These are phyloP conservation scores for Eristalinus sepulchralis DNA, from an alignment of 2,888 invertebrate species.

Conservation along the genomic window DNA sequence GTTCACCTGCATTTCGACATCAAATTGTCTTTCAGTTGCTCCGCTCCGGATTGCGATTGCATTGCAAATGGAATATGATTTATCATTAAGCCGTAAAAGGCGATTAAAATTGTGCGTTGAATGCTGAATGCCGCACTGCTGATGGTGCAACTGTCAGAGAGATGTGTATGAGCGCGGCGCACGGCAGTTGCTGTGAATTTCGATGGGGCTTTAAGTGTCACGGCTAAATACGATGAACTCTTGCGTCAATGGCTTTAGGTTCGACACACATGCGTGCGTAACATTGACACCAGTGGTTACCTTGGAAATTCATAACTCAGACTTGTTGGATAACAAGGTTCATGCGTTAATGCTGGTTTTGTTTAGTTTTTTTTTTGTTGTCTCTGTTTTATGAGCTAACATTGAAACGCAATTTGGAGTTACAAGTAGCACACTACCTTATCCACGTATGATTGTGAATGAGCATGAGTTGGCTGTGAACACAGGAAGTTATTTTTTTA, in stretches of 20 bases:
- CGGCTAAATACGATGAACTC: neutral
- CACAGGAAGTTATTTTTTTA: neutral
- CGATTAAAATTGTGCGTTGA: constrained; percentile 13
- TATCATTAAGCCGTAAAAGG: constrained; percentile 12
- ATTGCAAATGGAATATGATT: constrained; percentile 11
- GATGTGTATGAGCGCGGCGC: neutral
- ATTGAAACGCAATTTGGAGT: neutral
- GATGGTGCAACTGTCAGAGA: constrained; percentile 13
- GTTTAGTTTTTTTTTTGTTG: neutral
- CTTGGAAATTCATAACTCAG: constrained; percentile 8
- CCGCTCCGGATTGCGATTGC: neutral
- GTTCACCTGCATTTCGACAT: neutral
- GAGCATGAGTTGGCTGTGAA: neutral
- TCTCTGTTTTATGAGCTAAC: neutral
- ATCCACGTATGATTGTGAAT: neutral
- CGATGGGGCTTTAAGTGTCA: neutral
- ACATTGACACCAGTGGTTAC: constrained; percentile 25
- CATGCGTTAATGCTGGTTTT: neutral
- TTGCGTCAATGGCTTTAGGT: neutral
- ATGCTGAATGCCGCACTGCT: constrained; percentile 6
- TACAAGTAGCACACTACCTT: neutral
- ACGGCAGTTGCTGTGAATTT: neutral
- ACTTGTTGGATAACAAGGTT: neutral
- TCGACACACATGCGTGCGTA: constrained; percentile 4
- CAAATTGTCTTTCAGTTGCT: neutral